phyloP scores from a whole-genome alignment of 2,113 vertebrate genomes.

The western clawed frog (Xenopus tropicalis) region UCB_Xtro_10.0 CM004443.2:159345501-159346000 shows the following conservation, averaged over 20 bases:
- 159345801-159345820: no score
- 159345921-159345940: no score
- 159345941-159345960: no score
- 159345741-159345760: neutral
- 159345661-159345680: conserved; percentile 28
- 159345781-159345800: no score
- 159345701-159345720: conserved; percentile 10
- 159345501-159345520: conserved; percentile 8
- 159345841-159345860: no score
- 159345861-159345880: no score
- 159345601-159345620: conserved; percentile 36
- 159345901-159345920: no score
- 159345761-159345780: no score
- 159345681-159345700: conserved; percentile 13
- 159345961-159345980: no score
- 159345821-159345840: no score
- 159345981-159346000: no score
- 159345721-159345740: conserved; percentile 2
- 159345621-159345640: conserved; percentile 39
- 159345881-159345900: no score
- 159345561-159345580: conserved; percentile 23
- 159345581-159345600: conserved; percentile 30
- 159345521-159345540: neutral
- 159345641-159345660: conserved; percentile 1
- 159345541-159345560: conserved; percentile 3